A percentile compares a stretch with the other conserved stretches of the same genome.
Evolutionary conservation across 2,888 invertebrate genomes (phyloP).

Genomic region (Sympetrum striolatum): DNA sequence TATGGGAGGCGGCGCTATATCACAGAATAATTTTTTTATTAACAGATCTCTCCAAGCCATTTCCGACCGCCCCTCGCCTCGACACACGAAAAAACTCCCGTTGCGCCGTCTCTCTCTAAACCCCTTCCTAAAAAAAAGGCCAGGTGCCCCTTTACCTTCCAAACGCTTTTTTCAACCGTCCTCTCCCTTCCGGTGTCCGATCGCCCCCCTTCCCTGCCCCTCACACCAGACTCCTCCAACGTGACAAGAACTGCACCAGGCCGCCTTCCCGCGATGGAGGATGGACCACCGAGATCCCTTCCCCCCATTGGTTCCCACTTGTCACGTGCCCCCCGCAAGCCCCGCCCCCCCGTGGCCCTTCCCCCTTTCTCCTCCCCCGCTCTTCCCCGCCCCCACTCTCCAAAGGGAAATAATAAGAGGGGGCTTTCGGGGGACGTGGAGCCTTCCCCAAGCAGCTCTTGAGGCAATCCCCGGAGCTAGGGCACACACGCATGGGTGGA

Average conservation of each 20-base stretch:
- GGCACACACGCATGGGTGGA: not conserved
- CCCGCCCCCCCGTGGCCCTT: not conserved
- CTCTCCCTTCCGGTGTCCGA: slow-evolving; percentile 15
- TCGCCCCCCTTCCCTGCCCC: not conserved
- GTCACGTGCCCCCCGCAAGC: not conserved
- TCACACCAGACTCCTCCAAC: not conserved
- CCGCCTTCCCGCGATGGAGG: not conserved
- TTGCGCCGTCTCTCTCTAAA: slow-evolving; percentile 6
- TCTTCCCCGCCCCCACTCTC: not conserved
- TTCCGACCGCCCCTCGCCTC: slow-evolving; percentile 14
- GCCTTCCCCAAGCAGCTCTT: not conserved
- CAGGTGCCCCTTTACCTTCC: slow-evolving; percentile 28
- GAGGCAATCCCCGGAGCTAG: not conserved
- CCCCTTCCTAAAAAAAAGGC: not conserved
- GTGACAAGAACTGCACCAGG: slow-evolving; percentile 3
- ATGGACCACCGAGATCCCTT: not conserved
- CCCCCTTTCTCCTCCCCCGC: not conserved
- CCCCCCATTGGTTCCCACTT: not conserved
- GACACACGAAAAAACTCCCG: not conserved
- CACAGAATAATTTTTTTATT: slow-evolving; percentile 42
- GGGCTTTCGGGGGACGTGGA: not conserved
- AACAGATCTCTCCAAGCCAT: slow-evolving; percentile 41
- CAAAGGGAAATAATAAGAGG: not conserved
- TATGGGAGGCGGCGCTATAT: slow-evolving; percentile 30
- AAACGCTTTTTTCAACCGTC: not conserved